Conservation (phyloP, 1,140 invertebrate species). For the Ylistrum balloti region DNA sequence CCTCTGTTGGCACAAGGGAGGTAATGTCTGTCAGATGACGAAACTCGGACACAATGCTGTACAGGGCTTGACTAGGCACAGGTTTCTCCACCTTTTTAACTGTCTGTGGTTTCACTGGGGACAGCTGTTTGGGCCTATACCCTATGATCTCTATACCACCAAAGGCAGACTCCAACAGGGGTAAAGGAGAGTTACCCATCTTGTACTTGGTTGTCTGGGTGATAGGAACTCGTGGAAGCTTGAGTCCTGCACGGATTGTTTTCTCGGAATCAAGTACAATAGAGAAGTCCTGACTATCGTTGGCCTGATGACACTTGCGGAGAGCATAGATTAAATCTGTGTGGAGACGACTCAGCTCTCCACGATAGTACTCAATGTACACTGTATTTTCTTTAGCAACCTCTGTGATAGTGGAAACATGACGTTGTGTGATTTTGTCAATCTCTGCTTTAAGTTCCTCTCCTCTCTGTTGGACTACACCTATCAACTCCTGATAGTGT, state of each 20-base stretch:
- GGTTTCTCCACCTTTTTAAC: neutral
- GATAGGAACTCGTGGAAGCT: neutral
- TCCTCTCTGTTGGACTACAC: constrained; percentile 10
- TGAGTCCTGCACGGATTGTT: neutral
- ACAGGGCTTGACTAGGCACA: neutral
- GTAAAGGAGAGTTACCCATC: neutral
- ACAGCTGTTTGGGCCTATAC: constrained; percentile 11
- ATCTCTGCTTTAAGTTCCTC: neutral
- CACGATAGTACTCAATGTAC: neutral
- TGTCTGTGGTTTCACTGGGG: neutral
- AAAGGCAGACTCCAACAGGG: neutral
- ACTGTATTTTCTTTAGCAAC: neutral
- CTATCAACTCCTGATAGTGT: constrained; percentile 15
- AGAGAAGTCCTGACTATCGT: neutral
- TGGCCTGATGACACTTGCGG: constrained; percentile 21
- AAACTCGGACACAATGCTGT: neutral
- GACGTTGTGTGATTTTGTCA: neutral
- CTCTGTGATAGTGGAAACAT: neutral
- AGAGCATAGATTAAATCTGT: neutral
- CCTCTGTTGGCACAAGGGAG: constrained; percentile 3
- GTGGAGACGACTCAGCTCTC: neutral
- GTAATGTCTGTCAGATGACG: neutral
- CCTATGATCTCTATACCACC: neutral
- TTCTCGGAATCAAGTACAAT: neutral
- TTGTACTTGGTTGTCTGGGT: neutral